Evolutionary conservation across 2,113 vertebrate species (phyloP).

Genomic region (Notiomystis cincta): DNA sequence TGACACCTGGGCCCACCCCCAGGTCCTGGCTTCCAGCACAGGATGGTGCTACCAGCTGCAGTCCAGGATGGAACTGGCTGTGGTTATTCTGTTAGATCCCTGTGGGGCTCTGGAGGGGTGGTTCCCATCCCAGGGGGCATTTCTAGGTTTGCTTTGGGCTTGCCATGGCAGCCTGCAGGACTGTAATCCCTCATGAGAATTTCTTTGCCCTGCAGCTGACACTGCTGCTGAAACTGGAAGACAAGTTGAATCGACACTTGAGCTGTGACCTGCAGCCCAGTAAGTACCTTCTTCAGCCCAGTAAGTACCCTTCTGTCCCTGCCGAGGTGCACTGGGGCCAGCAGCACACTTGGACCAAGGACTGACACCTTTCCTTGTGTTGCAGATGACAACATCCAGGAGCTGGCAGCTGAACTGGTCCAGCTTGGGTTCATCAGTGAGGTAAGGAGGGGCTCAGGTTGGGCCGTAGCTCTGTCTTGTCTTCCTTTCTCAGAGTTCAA

Average conservation of each 20-base stretch:
- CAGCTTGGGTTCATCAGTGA: conserved; percentile 98
- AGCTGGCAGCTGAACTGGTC: conserved; percentile 92
- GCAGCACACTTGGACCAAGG: accelerated
- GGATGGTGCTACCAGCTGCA: background rate
- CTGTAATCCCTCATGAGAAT: background rate
- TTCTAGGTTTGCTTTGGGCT: background rate
- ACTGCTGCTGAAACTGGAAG: conserved; percentile 94
- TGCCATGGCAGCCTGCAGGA: background rate
- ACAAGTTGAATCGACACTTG: conserved; percentile 96
- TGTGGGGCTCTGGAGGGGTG: background rate
- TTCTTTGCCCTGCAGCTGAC: conserved; percentile 80
- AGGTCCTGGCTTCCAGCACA: accelerated
- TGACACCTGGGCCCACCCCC: background rate
- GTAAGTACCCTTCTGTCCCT: conserved; percentile 64
- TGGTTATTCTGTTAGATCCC: background rate
- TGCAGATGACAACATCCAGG: conserved; percentile 93
- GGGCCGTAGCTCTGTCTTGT: too few relatives aligned
- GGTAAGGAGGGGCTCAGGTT: conserved; percentile 70
- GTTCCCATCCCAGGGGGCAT: background rate
- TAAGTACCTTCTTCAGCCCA: conserved; percentile 81
- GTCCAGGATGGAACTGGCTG: background rate
- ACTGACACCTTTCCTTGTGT: background rate
- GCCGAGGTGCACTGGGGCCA: background rate
- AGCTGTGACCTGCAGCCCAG: conserved; percentile 97
- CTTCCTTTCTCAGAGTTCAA: accelerated